Percentiles rank a stretch among this genome's conserved stretches.
Evolutionary conservation across 1,140 invertebrate species (phyloP).

Genomic region (Ostrea denselamellosa): DNA sequence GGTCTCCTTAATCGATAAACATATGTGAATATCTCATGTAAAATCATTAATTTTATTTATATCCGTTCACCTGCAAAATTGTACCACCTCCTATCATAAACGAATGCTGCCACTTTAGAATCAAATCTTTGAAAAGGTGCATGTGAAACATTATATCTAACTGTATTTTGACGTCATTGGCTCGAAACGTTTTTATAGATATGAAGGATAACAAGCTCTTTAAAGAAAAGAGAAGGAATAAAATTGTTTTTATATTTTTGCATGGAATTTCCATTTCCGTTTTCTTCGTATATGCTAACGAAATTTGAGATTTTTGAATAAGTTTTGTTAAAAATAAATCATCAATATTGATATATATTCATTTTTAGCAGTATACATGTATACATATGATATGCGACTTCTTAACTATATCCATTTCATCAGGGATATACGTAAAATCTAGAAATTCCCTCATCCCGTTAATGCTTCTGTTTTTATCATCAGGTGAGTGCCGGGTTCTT

Average conservation of each 20-base stretch:
- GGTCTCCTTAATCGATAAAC: neutral
- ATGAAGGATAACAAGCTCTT: conserved; percentile 7
- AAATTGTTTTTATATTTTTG: no score
- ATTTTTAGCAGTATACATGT: no score
- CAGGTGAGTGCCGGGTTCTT: neutral
- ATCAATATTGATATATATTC: no score
- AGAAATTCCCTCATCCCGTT: neutral
- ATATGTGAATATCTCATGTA: neutral
- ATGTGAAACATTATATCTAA: neutral
- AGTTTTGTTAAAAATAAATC: no score
- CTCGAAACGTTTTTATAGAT: conserved; percentile 9
- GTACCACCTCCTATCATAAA: neutral
- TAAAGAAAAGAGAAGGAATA: no score
- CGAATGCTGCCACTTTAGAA: neutral
- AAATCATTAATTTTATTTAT: neutral
- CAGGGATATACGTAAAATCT: no score
- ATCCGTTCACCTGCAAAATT: neutral
- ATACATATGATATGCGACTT: no score
- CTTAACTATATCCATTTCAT: no score
- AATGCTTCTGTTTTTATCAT: neutral
- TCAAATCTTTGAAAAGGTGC: neutral
- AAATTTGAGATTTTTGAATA: no score
- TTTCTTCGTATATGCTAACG: no score
- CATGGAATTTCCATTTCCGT: no score
- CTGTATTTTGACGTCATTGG: conserved; percentile 13